Percentiles rank a stretch among this genome's conserved stretches.
These are phyloP conservation scores for Peribatodes rhomboidaria DNA, from an alignment of 2,888 invertebrate species.

Conservation along the genomic window DNA sequence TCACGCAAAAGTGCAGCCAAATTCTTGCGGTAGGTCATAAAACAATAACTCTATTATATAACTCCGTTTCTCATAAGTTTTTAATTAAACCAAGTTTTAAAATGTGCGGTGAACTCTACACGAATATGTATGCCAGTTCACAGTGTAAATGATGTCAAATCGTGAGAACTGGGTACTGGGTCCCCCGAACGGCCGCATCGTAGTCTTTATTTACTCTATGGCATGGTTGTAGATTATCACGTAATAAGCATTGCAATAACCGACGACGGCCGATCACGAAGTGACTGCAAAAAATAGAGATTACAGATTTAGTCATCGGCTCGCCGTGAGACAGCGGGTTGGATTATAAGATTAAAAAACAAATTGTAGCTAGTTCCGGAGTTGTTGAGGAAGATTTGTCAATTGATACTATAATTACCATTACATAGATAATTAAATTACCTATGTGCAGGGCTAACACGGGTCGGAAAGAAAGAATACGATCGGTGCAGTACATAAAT, in stretches of 20 bases:
- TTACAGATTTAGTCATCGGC: not conserved
- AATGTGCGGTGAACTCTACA: conserved; percentile 8
- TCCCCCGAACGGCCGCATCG: conserved; percentile 43
- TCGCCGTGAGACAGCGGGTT: conserved; percentile 37
- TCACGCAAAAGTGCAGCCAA: not conserved
- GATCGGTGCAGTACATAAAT: too few relatives aligned
- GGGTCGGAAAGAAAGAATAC: too few relatives aligned
- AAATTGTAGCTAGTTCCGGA: not conserved
- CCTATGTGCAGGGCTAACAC: too few relatives aligned
- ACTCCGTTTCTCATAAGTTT: conserved; percentile 18
- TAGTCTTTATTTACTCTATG: not conserved
- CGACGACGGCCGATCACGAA: conserved; percentile 52
- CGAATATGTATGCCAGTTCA: conserved; percentile 31
- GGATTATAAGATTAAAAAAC: not conserved
- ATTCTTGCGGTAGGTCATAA: not conserved
- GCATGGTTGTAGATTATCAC: conserved; percentile 48
- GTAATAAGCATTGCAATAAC: conserved; percentile 53
- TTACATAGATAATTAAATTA: too few relatives aligned
- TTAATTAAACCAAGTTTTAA: conserved; percentile 9
- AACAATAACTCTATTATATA: conserved; percentile 33
- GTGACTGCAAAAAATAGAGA: conserved; percentile 48
- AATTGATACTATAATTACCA: too few relatives aligned
- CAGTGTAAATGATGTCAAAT: conserved; percentile 47
- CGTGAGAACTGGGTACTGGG: conserved; percentile 55
- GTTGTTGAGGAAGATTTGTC: not conserved